Evolutionary conservation across 2,113 vertebrate genomes (phyloP).

Genomic region (Alces alces): DNA sequence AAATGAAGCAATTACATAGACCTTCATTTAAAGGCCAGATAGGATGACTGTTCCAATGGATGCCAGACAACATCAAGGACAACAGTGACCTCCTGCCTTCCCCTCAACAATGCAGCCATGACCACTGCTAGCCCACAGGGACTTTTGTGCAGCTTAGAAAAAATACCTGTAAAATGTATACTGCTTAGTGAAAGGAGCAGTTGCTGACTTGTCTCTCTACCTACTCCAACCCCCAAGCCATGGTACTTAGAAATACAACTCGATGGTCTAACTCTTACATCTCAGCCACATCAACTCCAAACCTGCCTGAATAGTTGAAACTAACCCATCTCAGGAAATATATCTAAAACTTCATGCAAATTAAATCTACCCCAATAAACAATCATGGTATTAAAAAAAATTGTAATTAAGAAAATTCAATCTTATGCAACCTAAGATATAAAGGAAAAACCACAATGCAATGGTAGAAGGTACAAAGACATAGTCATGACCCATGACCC

Average conservation of each 20-base stretch:
- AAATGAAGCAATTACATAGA: not conserved
- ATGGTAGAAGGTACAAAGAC: not conserved
- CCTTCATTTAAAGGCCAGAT: not conserved
- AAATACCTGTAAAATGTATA: not conserved
- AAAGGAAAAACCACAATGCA: not conserved
- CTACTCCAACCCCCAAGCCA: not conserved
- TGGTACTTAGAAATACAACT: not conserved
- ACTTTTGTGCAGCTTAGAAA: not conserved
- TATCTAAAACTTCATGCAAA: not conserved
- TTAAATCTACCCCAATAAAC: not conserved
- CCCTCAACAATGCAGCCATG: not conserved
- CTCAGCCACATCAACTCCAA: not conserved
- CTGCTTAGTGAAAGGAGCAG: not conserved
- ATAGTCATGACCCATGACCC: not conserved
- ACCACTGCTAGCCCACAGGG: not conserved
- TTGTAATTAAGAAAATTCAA: not conserved
- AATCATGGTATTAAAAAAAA: not conserved
- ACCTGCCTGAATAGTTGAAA: not conserved
- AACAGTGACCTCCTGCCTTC: not conserved
- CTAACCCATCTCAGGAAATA: not conserved
- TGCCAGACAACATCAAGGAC: not conserved
- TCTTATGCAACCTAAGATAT: not conserved
- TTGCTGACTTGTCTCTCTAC: not conserved
- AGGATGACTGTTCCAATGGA: not conserved
- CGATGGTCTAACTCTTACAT: not conserved